Evolutionary conservation across 2,113 vertebrate genomes (phyloP).

Genomic region (Strix aluco): DNA sequence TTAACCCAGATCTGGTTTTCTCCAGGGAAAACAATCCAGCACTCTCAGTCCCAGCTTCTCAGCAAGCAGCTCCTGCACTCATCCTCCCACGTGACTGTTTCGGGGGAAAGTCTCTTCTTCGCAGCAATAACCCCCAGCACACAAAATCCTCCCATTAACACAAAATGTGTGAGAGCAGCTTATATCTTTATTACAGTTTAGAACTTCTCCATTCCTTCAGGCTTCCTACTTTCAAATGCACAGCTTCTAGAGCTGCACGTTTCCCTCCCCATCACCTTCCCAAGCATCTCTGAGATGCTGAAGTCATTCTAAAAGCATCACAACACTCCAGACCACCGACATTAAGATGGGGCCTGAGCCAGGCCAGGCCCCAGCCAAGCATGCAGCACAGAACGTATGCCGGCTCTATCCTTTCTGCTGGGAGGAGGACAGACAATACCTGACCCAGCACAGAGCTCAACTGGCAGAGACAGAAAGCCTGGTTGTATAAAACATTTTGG

Average conservation of each 20-base stretch:
- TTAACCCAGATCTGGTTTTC: neutral
- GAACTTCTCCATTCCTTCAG: neutral
- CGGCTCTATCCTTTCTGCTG: neutral
- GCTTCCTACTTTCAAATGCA: neutral
- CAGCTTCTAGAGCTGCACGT: neutral
- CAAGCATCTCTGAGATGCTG: neutral
- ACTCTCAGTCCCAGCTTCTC: neutral
- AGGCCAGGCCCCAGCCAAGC: neutral
- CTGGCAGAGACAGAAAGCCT: neutral
- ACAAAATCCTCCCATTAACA: neutral
- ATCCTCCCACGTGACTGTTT: neutral
- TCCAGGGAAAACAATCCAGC: neutral
- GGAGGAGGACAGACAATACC: neutral
- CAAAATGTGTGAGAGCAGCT: rapidly evolving
- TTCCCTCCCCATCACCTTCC: neutral
- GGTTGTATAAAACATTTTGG: neutral
- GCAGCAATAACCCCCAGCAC: neutral
- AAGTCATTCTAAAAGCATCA: neutral
- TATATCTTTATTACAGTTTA: neutral
- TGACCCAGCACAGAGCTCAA: neutral
- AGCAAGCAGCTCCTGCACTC: neutral
- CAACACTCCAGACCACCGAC: neutral
- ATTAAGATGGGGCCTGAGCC: rapidly evolving
- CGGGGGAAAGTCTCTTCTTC: neutral
- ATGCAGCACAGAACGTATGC: rapidly evolving